Conservation (phyloP, 1,140 invertebrate species). For the Drosophila burlai region DNA sequence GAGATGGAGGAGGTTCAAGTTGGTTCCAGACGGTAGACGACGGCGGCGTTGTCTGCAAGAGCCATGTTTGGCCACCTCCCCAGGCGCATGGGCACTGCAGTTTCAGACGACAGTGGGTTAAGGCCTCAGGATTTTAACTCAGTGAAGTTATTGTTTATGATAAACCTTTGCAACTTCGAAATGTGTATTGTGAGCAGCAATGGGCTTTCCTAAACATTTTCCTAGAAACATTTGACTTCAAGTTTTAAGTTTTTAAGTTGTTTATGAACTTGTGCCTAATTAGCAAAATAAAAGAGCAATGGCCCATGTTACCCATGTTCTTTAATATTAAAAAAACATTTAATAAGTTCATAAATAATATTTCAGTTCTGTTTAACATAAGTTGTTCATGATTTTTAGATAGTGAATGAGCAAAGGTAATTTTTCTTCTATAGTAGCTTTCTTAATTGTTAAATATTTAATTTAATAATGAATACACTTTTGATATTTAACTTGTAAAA, state of each 20-base stretch:
- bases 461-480: too few relatives aligned
- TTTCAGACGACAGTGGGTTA: constrained; percentile 60
- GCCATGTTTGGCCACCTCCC: constrained; percentile 53
- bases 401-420: too few relatives aligned
- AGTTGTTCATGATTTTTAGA: too few relatives aligned
- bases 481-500: too few relatives aligned
- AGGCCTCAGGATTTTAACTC: not conserved
- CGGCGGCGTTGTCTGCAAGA: constrained; percentile 52
- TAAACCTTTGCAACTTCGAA: not conserved
- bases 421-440: too few relatives aligned
- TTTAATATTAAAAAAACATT: too few relatives aligned
- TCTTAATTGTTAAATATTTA: too few relatives aligned
- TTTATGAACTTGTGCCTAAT: not conserved
- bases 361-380: too few relatives aligned
- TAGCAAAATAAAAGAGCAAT: too few relatives aligned
- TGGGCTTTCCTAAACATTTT: too few relatives aligned
- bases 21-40: constrained; percentile 38
- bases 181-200: not conserved
- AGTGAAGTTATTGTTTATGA: not conserved
- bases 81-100: constrained; percentile 67
- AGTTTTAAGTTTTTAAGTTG: not conserved
- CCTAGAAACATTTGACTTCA: not conserved
- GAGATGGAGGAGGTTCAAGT: constrained; percentile 1
- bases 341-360: too few relatives aligned
- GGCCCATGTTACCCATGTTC: too few relatives aligned